Evolutionary conservation across 64 coral and sea anemone genomes (phyloP).

Genomic region (Montipora sp.): DNA sequence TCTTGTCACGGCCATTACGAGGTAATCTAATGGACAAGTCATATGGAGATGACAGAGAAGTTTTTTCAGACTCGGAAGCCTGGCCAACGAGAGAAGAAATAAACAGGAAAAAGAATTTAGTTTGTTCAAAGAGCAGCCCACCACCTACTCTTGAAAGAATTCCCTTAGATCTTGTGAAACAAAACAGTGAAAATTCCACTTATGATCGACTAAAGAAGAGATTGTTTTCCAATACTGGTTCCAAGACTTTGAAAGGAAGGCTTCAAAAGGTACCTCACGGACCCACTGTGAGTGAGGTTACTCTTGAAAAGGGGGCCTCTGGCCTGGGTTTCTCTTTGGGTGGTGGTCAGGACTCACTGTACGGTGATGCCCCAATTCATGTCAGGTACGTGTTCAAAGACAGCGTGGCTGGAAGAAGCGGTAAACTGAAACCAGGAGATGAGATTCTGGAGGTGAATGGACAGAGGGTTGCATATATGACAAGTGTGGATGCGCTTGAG

Average conservation of each 20-base stretch:
- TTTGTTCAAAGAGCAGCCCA: slow-evolving; percentile 28
- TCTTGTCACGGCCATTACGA: slow-evolving; percentile 68
- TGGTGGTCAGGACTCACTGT: slow-evolving; percentile 91
- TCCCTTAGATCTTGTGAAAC: slow-evolving; percentile 48
- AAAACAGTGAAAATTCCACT: slow-evolving; percentile 45
- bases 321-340: slow-evolving; percentile 94
- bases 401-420: slow-evolving; percentile 66
- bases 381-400: slow-evolving; percentile 91
- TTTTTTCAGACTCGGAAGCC: slow-evolving; percentile 42
- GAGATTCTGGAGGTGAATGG: slow-evolving; percentile 97
- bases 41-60: not conserved
- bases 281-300: slow-evolving; percentile 60
- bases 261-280: slow-evolving; percentile 64
- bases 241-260: slow-evolving; percentile 70
- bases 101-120: slow-evolving; percentile 71
- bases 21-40: not conserved
- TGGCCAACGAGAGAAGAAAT: slow-evolving; percentile 83
- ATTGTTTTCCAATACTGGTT: slow-evolving; percentile 74
- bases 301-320: slow-evolving; percentile 80
- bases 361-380: slow-evolving; percentile 93
- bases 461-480: slow-evolving; percentile 79
- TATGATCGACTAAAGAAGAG: slow-evolving; percentile 87
- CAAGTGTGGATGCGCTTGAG: slow-evolving; percentile 85
- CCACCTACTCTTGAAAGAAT: slow-evolving; percentile 60
- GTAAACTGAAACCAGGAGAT: slow-evolving; percentile 78